These are phyloP conservation scores for Netelia melanura DNA, from an alignment of 2,888 invertebrate genomes.

Conservation along the genomic window DNA sequence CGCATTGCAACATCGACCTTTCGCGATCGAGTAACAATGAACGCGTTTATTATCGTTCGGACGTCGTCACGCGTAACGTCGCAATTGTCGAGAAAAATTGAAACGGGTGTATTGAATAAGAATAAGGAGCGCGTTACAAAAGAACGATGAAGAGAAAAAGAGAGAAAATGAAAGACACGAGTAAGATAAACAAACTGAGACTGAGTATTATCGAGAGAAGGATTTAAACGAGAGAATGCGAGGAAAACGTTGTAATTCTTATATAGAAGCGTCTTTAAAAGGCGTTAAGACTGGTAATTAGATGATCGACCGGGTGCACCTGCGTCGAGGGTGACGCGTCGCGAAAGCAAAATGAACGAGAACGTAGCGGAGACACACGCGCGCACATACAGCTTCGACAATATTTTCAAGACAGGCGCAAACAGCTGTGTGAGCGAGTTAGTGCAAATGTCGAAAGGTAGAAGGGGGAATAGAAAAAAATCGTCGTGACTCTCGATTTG, in stretches of 20 bases:
- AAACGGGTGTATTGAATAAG: slow-evolving; percentile 45
- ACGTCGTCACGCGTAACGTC: slow-evolving; percentile 51
- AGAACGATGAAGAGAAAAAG: slow-evolving; percentile 21
- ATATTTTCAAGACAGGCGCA: background rate
- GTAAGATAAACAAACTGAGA: no score
- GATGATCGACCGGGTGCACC: slow-evolving; percentile 78
- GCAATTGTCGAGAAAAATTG: slow-evolving; percentile 54
- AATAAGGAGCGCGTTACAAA: slow-evolving; percentile 27
- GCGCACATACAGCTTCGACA: slow-evolving; percentile 18
- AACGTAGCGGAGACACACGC: background rate
- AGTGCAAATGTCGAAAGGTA: slow-evolving; percentile 23
- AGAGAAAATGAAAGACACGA: background rate
- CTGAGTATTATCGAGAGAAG: background rate
- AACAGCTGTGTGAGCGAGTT: slow-evolving; percentile 31
- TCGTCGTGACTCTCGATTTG: slow-evolving; percentile 75
- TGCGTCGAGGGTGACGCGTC: slow-evolving; percentile 72
- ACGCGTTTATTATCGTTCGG: slow-evolving; percentile 42
- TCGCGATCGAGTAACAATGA: slow-evolving; percentile 18
- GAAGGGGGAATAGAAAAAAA: slow-evolving; percentile 33
- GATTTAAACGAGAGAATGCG: slow-evolving; percentile 13
- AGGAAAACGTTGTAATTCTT: slow-evolving; percentile 53
- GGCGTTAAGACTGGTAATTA: slow-evolving; percentile 78
- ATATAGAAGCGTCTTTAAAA: slow-evolving; percentile 73
- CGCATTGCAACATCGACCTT: background rate
- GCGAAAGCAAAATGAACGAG: slow-evolving; percentile 32